A percentile compares a stretch with the other conserved stretches of the same genome.
Evolutionary conservation across 2,888 invertebrate genomes (phyloP).

Genomic region (Drosophila diplacantha): DNA sequence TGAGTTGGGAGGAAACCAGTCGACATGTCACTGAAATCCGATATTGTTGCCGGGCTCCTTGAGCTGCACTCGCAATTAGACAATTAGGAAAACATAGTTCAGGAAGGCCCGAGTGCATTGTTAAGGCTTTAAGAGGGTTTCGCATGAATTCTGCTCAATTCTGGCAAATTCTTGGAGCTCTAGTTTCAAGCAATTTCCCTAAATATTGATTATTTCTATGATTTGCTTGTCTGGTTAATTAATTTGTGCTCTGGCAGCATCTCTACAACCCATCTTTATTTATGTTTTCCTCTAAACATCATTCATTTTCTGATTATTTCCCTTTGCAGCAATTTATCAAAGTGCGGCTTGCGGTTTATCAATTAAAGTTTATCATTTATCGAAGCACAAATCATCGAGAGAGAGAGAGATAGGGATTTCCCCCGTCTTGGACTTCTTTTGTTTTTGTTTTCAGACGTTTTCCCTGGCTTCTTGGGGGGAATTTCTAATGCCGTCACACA

Average conservation of each 20-base stretch:
- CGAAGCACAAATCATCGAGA: constrained; percentile 5
- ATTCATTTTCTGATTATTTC: constrained; percentile 7
- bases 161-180: no score
- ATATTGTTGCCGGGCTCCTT: not conserved
- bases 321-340: constrained; percentile 6
- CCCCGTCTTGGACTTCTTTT: not conserved
- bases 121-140: not conserved
- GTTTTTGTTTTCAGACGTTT: constrained; percentile 2
- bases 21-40: constrained; percentile 7
- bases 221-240: not conserved
- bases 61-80: constrained; percentile 7
- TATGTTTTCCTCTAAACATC: constrained; percentile 5
- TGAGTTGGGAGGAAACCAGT: constrained; percentile 8
- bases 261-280: constrained; percentile 1
- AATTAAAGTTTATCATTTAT: constrained; percentile 7
- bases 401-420: not conserved
- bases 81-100: not conserved
- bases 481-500: constrained; percentile 54
- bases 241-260: not conserved
- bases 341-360: constrained; percentile 8
- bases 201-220: not conserved
- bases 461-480: constrained; percentile 2
- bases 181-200: not conserved
- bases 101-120: not conserved
- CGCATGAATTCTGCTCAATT: not conserved